phyloP scores from a whole-genome alignment of 2,888 invertebrate genomes.

The Calameuta idolon region DNA sequence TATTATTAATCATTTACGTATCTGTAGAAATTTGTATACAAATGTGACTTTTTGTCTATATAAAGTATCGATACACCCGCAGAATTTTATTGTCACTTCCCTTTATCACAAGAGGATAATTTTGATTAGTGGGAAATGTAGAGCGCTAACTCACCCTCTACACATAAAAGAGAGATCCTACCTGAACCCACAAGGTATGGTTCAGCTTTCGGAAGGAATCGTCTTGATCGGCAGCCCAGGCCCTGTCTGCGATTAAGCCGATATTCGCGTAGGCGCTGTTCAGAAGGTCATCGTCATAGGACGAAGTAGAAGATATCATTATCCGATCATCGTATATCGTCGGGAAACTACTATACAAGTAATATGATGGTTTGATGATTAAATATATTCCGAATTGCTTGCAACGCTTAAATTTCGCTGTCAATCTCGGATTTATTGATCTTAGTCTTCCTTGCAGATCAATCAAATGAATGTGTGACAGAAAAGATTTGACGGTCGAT shows the following conservation, averaged over 20 bases:
- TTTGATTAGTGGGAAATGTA: constrained; percentile 11
- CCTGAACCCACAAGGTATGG: constrained; percentile 57
- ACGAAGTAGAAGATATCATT: constrained; percentile 56
- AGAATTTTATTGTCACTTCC: not conserved
- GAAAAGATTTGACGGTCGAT: not conserved
- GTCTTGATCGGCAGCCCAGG: constrained; percentile 53
- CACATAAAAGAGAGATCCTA: constrained; percentile 35
- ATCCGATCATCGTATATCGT: constrained; percentile 48
- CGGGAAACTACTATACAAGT: not conserved
- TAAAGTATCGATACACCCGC: not conserved
- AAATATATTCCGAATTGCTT: constrained; percentile 7
- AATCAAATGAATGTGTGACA: not conserved
- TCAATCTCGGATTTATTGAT: not conserved
- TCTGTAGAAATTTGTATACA: not conserved
- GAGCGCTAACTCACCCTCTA: constrained; percentile 23
- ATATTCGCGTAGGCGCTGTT: constrained; percentile 60
- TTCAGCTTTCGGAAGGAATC: constrained; percentile 58
- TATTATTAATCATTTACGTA: not conserved
- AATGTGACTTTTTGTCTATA: not conserved
- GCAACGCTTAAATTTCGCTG: not conserved
- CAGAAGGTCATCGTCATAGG: constrained; percentile 55
- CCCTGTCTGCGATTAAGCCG: constrained; percentile 55
- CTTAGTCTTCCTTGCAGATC: not conserved
- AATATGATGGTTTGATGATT: not conserved
- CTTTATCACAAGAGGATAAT: not conserved